A percentile compares a stretch with the other conserved stretches of the same genome.
Evolutionary conservation across 2,113 vertebrate genomes (phyloP).

Genomic region (Pandion haliaetus): DNA sequence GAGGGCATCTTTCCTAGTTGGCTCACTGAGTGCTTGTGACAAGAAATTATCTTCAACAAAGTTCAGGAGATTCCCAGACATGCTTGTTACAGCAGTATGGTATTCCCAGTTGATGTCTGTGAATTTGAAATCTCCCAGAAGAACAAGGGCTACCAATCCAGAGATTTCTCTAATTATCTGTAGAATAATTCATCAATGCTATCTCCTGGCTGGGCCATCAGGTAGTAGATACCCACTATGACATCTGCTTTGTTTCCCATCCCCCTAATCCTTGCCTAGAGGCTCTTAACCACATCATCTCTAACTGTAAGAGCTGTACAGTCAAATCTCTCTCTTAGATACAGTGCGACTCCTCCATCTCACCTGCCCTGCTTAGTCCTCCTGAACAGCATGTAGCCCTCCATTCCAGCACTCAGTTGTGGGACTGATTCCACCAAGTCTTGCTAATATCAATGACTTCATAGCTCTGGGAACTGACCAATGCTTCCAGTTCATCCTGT

Average conservation of each 20-base stretch:
- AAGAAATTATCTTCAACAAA: neutral
- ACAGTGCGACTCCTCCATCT: neutral
- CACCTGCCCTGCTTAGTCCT: neutral
- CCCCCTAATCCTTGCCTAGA: neutral
- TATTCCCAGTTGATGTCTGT: neutral
- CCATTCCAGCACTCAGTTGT: neutral
- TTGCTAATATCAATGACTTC: neutral
- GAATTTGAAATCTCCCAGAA: neutral
- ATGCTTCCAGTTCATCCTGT: neutral
- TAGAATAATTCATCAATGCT: neutral
- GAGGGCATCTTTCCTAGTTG: neutral
- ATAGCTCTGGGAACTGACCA: neutral
- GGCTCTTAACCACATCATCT: accelerated
- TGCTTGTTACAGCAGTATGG: neutral
- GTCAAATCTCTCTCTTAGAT: neutral
- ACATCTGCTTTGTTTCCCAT: neutral
- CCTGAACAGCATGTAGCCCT: neutral
- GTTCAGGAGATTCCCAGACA: neutral
- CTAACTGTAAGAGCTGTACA: neutral
- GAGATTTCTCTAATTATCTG: neutral
- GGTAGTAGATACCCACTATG: neutral
- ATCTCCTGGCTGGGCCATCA: neutral
- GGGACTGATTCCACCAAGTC: neutral
- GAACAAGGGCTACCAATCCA: neutral
- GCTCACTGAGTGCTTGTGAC: neutral